phyloP scores from a whole-genome alignment of 1,140 invertebrate species.

The Paraescarpia echinospica region DNA sequence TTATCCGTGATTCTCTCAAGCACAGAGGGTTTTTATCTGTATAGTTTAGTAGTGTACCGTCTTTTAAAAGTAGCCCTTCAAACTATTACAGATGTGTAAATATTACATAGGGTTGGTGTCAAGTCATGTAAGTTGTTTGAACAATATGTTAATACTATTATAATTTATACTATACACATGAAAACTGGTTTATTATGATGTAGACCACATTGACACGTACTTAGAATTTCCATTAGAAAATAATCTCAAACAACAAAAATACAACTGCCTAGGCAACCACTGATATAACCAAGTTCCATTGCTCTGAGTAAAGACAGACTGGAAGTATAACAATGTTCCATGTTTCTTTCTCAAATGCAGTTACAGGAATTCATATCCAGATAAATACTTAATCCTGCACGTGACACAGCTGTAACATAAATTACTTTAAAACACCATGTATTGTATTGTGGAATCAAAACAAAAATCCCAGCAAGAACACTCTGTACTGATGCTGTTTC shows the following conservation, averaged over 20 bases:
- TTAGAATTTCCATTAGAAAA: background rate
- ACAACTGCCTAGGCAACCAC: background rate
- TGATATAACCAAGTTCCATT: background rate
- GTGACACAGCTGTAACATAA: background rate
- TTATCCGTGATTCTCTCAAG: too few relatives aligned
- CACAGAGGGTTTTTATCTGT: too few relatives aligned
- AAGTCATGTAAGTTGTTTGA: background rate
- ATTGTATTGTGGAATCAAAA: background rate
- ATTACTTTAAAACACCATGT: background rate
- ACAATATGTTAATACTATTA: background rate
- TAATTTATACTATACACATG: too few relatives aligned
- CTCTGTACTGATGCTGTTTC: background rate
- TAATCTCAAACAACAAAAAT: background rate
- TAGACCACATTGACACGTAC: background rate
- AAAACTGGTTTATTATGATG: background rate
- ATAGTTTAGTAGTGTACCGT: background rate
- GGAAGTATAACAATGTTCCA: background rate
- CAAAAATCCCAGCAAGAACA: background rate
- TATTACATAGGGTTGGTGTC: too few relatives aligned
- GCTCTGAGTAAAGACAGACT: background rate
- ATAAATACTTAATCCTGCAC: background rate
- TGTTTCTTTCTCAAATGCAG: background rate
- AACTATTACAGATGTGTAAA: background rate
- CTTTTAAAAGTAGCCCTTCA: background rate
- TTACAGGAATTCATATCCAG: background rate